A percentile compares a stretch with the other conserved stretches of the same genome.
Evolutionary conservation across 2,113 vertebrate genomes (phyloP).

Genomic region (Pteronura brasiliensis): DNA sequence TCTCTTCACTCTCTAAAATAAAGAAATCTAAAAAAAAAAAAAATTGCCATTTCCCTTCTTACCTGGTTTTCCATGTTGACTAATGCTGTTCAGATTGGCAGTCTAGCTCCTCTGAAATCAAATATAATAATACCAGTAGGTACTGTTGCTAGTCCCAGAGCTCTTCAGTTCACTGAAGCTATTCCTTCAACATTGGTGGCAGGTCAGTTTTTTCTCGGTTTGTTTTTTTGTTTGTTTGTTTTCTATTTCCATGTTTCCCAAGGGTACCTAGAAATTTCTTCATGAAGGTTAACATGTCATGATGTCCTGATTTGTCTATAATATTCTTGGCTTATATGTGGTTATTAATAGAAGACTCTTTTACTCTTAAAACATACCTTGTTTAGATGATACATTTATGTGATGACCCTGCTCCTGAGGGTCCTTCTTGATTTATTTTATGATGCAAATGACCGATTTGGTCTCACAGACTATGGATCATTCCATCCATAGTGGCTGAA

Average conservation of each 20-base stretch:
- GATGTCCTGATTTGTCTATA: neutral
- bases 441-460: neutral
- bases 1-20: neutral
- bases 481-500: neutral
- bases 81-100: neutral
- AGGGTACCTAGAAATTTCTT: neutral
- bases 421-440: neutral
- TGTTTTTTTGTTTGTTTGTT: neutral
- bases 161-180: neutral
- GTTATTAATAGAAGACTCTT: neutral
- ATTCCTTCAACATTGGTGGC: neutral
- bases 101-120: neutral
- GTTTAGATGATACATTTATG: neutral
- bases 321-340: neutral
- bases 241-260: neutral
- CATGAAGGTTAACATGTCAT: neutral
- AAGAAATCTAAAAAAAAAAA: neutral
- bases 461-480: neutral
- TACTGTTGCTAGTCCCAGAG: neutral
- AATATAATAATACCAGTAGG: neutral
- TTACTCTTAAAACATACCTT: neutral
- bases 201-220: neutral
- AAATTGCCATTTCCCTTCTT: neutral
- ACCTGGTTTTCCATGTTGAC: neutral
- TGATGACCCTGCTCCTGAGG: neutral